Evolutionary conservation across 2,797 vertebrate species (phyloP), one percentile per base, ranked within the genome.

Genomic region (Pempheris klunzingeri): DNA sequence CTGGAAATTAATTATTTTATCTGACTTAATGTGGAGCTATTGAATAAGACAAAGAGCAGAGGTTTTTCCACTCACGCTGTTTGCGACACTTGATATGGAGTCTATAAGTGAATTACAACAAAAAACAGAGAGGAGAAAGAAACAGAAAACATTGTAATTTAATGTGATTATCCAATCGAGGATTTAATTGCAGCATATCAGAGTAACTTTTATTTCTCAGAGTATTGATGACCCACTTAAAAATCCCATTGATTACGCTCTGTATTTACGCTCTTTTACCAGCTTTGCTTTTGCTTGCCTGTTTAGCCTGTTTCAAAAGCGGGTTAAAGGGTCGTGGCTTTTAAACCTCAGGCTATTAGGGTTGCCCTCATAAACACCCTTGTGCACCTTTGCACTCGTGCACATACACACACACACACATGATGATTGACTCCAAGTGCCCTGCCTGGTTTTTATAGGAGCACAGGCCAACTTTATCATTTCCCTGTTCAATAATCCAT

Each of bases 401-500:
- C 52, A 32, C 28, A 14, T 9, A 53, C 32, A 60, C 52, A 32
- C 28, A 14, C 8, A 53, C 32, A 60, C 50, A 61, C 58, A 39
- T 13, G 47, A 54, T 41, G 55, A 88, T 67, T 28, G 22, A 74
- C 77, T 79, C 43, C n/a, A 18, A 80, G 61, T 85, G 71, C 72
- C 55, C 72, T 17, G 74, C 61, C 52, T 83, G 64, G 38, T 83
- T 90, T 92, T 86, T 67, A 88, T 63, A 58, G 58, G 57, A 73
- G 82, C 68, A 3, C 7, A 41, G 67, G 58, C 74, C 83, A 87
- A 87, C 87, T 89, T 90, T 90, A 91, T 92, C 79, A 90, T 90
- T 88, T 90, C 77, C 79, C 78, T 88, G 87, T 87, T 91, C 90
- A 86, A 92, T 91, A 91, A 91, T 91, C 89, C 87, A 90, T 92